These are phyloP conservation scores for Onychostoma macrolepis DNA, from an alignment of 2,113 vertebrate species.

Conservation along the genomic window DNA sequence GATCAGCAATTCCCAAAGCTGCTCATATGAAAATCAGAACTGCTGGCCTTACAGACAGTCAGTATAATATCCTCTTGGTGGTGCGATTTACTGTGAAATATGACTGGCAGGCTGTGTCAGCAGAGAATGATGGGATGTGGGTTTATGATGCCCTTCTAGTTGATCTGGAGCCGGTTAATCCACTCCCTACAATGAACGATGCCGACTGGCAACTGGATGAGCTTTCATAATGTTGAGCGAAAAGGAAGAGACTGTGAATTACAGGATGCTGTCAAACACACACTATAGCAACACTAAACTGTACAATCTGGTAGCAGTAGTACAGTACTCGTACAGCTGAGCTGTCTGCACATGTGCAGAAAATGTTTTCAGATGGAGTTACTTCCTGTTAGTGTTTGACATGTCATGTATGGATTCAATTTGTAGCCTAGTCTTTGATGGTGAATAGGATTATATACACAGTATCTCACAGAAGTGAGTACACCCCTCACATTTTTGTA, in stretches of 20 bases:
- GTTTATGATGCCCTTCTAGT: neutral
- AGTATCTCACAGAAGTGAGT: too few species aligned
- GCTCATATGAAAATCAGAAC: slow-evolving; percentile 1
- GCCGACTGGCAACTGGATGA: neutral
- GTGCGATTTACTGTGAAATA: slow-evolving; percentile 33
- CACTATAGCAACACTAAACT: neutral
- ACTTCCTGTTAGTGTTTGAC: neutral
- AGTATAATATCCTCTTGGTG: neutral
- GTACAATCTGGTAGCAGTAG: neutral
- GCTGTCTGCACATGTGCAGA: neutral
- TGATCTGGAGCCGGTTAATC: slow-evolving; percentile 16
- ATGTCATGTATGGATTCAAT: neutral
- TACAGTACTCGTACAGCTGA: neutral
- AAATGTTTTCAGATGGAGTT: neutral
- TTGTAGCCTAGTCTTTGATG: neutral
- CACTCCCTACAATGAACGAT: neutral
- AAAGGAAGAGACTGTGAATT: neutral
- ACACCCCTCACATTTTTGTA: too few species aligned
- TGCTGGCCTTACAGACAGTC: neutral
- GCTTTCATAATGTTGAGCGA: neutral
- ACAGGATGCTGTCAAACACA: neutral
- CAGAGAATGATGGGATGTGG: slow-evolving; percentile 28
- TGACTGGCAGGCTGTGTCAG: slow-evolving; percentile 13
- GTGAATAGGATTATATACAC: neutral
- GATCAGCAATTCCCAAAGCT: neutral